Conservation (phyloP, 2,113 vertebrate species). For the Lepus timidus region DNA sequence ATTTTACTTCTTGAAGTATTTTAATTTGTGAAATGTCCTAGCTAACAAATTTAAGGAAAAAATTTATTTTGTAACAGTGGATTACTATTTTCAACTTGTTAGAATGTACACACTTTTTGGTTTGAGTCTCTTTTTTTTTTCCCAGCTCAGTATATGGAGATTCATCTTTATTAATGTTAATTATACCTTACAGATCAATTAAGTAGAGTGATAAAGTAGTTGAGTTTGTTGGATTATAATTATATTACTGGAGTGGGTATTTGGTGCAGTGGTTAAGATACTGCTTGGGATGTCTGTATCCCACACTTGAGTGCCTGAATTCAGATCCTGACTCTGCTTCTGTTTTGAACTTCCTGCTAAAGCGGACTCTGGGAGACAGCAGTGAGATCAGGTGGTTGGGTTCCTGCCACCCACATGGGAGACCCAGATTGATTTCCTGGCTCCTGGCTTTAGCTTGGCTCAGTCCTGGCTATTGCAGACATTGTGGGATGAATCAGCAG, state of each 20-base stretch:
- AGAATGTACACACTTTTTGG: not conserved
- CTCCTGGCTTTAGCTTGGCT: too few relatives aligned
- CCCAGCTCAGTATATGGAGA: not conserved
- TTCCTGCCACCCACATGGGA: too few relatives aligned
- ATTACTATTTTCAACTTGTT: constrained; percentile 5
- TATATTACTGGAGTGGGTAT: not conserved
- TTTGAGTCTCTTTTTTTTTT: constrained; percentile 53
- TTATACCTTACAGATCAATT: constrained; percentile 45
- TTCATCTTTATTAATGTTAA: constrained; percentile 46
- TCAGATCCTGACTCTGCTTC: too few relatives aligned
- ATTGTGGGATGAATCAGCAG: too few relatives aligned
- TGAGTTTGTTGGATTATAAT: constrained; percentile 1
- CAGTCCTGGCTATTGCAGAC: too few relatives aligned
- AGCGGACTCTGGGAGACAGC: too few relatives aligned
- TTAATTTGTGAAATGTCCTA: constrained; percentile 56
- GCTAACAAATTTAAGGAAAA: constrained; percentile 16
- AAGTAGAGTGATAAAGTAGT: constrained; percentile 10
- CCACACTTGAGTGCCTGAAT: too few relatives aligned
- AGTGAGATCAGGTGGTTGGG: too few relatives aligned
- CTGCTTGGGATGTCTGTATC: too few relatives aligned
- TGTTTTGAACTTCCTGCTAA: too few relatives aligned
- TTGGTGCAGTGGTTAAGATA: too few relatives aligned
- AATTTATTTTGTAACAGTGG: constrained; percentile 36
- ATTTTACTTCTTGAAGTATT: constrained; percentile 21
- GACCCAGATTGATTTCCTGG: too few relatives aligned